Conservation (phyloP, 1,140 invertebrate genomes). For the Trachymyrmex septentrionalis region DNA sequence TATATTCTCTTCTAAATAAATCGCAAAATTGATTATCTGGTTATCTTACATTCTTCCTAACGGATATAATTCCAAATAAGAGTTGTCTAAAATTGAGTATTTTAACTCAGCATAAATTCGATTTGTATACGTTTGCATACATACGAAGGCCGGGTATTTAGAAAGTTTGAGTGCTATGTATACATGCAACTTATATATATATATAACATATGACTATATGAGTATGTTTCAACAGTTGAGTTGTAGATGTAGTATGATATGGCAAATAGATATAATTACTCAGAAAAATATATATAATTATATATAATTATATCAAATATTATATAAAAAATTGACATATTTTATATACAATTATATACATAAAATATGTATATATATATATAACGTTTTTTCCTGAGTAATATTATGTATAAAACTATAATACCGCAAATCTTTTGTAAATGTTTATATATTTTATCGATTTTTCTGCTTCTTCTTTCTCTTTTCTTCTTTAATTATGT, state of each 20-base stretch:
- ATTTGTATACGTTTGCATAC: background rate
- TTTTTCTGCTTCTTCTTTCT: background rate
- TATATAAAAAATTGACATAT: too few species aligned
- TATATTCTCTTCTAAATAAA: background rate
- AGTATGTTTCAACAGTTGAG: slow-evolving; percentile 12
- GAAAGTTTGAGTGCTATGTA: background rate
- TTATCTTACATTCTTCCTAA: background rate
- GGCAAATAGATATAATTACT: background rate
- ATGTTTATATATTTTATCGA: background rate
- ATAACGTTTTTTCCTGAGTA: background rate
- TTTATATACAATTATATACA: too few species aligned
- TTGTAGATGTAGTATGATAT: slow-evolving; percentile 16
- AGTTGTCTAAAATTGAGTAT: background rate
- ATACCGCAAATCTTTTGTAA: slow-evolving; percentile 7
- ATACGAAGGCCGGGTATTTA: background rate
- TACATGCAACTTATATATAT: background rate
- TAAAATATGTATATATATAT: too few species aligned
- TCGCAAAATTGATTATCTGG: background rate
- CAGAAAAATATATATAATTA: too few species aligned
- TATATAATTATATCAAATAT: too few species aligned
- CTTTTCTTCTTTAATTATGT: background rate
- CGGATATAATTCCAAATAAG: background rate
- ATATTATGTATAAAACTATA: slow-evolving; percentile 1
- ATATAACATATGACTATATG: background rate
- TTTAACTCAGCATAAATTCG: background rate